phyloP scores from a whole-genome alignment of 1,140 invertebrate species.

The Drosophila gunungcola region DNA sequence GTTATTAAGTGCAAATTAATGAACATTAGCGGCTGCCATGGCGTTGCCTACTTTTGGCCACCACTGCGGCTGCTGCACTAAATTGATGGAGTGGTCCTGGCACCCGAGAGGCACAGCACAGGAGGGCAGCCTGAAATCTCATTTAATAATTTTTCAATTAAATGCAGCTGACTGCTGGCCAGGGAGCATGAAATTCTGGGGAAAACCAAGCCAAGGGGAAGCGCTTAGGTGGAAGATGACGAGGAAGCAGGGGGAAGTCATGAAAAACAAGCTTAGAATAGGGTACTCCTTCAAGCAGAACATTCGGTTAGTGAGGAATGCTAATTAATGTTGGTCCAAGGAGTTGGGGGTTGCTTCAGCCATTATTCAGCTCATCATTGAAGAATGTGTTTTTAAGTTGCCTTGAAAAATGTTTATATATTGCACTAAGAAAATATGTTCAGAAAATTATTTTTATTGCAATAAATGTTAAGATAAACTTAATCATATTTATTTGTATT shows the following conservation, averaged over 20 bases:
- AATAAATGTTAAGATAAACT: too few relatives aligned
- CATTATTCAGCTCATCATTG: not conserved
- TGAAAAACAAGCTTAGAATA: constrained; percentile 16
- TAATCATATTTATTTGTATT: too few relatives aligned
- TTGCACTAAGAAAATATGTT: too few relatives aligned
- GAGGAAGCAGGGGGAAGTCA: not conserved
- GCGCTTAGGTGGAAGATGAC: constrained; percentile 8
- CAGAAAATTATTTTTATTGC: too few relatives aligned
- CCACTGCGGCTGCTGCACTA: constrained; percentile 49
- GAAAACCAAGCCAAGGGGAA: constrained; percentile 20
- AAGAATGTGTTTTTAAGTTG: not conserved
- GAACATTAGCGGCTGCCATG: constrained; percentile 72
- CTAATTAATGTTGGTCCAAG: constrained; percentile 13
- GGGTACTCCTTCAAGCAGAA: constrained; percentile 15
- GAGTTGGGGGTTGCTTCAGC: not conserved
- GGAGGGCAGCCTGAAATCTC: constrained; percentile 57
- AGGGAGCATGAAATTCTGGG: constrained; percentile 31
- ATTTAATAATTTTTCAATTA: constrained; percentile 83
- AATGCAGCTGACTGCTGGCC: constrained; percentile 67
- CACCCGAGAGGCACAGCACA: constrained; percentile 2
- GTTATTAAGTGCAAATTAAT: constrained; percentile 82
- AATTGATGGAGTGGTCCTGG: constrained; percentile 29
- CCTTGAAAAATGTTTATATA: too few relatives aligned
- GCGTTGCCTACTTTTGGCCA: constrained; percentile 65
- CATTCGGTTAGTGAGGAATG: constrained; percentile 8